Evolutionary conservation across 2,888 invertebrate species (phyloP).

Genomic region (Vandiemenella viatica): DNA sequence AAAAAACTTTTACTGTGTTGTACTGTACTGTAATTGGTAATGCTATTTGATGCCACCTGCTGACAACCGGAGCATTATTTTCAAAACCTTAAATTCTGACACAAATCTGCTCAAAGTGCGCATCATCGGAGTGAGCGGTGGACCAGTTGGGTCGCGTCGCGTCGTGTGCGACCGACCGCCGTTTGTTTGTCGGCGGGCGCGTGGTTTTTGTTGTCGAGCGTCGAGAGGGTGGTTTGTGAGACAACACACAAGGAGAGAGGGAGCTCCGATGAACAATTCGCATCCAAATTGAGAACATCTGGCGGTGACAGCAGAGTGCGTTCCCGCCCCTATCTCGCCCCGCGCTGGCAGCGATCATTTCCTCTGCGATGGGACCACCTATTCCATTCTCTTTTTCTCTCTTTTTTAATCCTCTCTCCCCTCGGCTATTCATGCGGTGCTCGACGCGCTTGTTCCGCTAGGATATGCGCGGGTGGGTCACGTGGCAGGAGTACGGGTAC

Average conservation of each 20-base stretch:
- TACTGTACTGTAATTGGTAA: too few species aligned
- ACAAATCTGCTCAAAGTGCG: too few species aligned
- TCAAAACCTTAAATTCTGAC: too few species aligned
- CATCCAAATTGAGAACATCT: conserved; percentile 20
- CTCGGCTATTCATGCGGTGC: not conserved
- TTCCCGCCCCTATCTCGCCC: not conserved
- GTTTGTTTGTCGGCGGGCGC: not conserved
- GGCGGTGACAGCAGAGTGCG: conserved; percentile 16
- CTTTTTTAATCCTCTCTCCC: not conserved
- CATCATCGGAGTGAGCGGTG: too few species aligned
- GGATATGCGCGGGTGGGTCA: not conserved
- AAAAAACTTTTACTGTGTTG: too few species aligned
- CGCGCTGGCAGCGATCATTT: not conserved
- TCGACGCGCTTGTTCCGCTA: not conserved
- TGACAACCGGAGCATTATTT: too few species aligned
- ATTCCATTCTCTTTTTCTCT: not conserved
- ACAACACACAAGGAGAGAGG: conserved; percentile 4
- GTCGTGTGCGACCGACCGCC: too few species aligned
- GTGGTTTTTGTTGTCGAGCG: not conserved
- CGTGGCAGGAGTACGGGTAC: too few species aligned
- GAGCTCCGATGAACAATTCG: conserved; percentile 14
- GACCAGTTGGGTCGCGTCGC: not conserved
- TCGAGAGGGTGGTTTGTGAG: conserved; percentile 2
- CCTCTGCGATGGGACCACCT: not conserved
- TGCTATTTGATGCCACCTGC: too few species aligned